Evolutionary conservation across 2,113 vertebrate genomes (phyloP).

Genomic region (Petaurus breviceps): DNA sequence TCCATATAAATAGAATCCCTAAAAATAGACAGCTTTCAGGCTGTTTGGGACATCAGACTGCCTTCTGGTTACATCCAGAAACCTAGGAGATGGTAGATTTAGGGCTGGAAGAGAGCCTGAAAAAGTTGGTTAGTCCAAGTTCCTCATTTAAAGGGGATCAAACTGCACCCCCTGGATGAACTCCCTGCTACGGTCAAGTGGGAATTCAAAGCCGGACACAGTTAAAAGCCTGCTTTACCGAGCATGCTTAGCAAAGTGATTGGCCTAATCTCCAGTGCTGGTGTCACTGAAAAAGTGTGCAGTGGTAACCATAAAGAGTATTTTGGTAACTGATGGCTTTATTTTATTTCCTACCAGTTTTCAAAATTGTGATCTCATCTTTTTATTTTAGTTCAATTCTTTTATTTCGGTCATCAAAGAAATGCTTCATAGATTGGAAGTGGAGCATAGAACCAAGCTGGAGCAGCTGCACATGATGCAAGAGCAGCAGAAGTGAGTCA

Average conservation of each 20-base stretch:
- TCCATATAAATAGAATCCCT: neutral
- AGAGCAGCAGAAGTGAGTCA: slow-evolving; percentile 95
- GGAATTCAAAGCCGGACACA: slow-evolving; percentile 9
- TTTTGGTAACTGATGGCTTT: slow-evolving; percentile 8
- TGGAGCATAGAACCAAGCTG: slow-evolving; percentile 97
- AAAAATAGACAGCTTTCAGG: slow-evolving; percentile 2
- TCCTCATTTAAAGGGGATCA: neutral
- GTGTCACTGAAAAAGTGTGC: neutral
- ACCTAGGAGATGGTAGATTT: neutral
- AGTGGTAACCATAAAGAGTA: slow-evolving; percentile 10
- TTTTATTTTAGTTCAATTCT: slow-evolving; percentile 94
- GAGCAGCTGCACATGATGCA: slow-evolving; percentile 98
- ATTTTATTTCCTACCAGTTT: slow-evolving; percentile 27
- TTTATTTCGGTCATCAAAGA: slow-evolving; percentile 98
- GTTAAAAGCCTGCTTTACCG: neutral
- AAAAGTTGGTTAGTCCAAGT: neutral
- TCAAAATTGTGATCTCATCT: slow-evolving; percentile 67
- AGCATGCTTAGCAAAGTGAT: neutral
- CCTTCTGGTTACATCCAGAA: neutral
- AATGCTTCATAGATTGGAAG: slow-evolving; percentile 95
- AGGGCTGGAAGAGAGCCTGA: neutral
- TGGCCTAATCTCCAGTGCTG: neutral
- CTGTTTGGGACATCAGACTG: neutral
- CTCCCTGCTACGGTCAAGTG: neutral
- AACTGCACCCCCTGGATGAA: neutral